Percentiles rank a stretch among this genome's conserved stretches.
These are phyloP conservation scores for Babyrousa celebensis DNA, from an alignment of 2,797 vertebrate genomes.

Conservation along the genomic window DNA sequence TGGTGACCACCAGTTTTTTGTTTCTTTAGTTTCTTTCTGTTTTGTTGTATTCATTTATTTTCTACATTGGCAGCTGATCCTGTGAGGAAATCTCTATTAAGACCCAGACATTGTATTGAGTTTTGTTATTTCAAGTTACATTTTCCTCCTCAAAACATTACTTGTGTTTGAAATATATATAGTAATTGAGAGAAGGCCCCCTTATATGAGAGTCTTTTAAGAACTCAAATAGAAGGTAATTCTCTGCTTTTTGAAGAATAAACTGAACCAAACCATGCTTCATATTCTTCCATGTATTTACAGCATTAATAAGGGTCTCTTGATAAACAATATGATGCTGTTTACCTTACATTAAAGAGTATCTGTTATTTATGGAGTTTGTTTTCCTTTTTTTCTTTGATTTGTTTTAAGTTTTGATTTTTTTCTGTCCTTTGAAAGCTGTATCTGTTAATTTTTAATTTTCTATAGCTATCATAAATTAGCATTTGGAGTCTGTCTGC, in stretches of 20 bases:
- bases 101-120: neutral
- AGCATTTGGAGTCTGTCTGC: conserved; percentile 24
- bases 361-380: neutral
- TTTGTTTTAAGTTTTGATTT: conserved; percentile 52
- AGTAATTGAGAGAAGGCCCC: neutral
- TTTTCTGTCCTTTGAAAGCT: conserved; percentile 26
- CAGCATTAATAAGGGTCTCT: neutral
- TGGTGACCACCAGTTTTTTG: neutral
- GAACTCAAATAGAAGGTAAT: neutral
- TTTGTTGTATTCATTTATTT: conserved; percentile 52
- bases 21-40: neutral
- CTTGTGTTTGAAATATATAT: neutral
- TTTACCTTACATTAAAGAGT: neutral
- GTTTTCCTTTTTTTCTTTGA: neutral
- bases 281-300: neutral
- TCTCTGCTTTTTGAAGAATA: neutral
- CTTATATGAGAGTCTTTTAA: neutral
- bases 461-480: neutral
- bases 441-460: neutral
- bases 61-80: neutral
- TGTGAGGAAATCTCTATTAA: neutral
- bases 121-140: conserved; percentile 61
- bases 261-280: neutral
- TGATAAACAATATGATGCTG: neutral
- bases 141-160: conserved; percentile 39